Conservation (phyloP, 2,888 invertebrate species). For the Phasia obesa region DNA sequence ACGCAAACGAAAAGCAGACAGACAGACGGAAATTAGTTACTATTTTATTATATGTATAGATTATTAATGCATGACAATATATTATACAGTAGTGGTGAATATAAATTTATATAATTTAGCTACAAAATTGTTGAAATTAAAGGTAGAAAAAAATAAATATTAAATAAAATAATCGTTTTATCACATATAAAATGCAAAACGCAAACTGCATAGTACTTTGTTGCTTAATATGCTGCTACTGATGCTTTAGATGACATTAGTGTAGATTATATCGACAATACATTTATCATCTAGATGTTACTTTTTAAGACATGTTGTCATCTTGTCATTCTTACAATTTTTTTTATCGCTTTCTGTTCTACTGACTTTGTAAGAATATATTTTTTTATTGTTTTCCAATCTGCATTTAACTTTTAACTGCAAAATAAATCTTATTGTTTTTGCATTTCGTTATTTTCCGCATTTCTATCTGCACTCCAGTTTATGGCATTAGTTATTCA, state of each 20-base stretch:
- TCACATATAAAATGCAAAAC: too few relatives aligned
- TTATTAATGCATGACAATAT: too few relatives aligned
- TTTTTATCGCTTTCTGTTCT: neutral
- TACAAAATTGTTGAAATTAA: too few relatives aligned
- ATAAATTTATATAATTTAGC: too few relatives aligned
- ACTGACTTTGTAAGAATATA: neutral
- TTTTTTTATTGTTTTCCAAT: neutral
- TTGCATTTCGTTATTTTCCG: constrained; percentile 11
- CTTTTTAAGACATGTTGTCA: constrained; percentile 64
- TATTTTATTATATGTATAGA: too few relatives aligned
- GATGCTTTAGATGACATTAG: constrained; percentile 16
- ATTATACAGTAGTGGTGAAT: too few relatives aligned
- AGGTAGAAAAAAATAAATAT: too few relatives aligned
- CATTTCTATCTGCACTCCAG: neutral
- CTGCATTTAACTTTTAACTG: constrained; percentile 51
- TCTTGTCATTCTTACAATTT: constrained; percentile 36
- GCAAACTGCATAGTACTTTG: neutral
- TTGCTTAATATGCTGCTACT: neutral
- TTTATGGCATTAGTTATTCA: constrained; percentile 43
- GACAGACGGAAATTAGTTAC: too few relatives aligned
- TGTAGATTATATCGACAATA: constrained; percentile 57
- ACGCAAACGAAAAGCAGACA: too few relatives aligned
- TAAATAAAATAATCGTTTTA: too few relatives aligned
- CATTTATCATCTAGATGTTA: constrained; percentile 67
- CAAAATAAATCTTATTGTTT: constrained; percentile 57